Evolutionary conservation across 2,888 invertebrate species (phyloP).

Genomic region (Muscina levida): DNA sequence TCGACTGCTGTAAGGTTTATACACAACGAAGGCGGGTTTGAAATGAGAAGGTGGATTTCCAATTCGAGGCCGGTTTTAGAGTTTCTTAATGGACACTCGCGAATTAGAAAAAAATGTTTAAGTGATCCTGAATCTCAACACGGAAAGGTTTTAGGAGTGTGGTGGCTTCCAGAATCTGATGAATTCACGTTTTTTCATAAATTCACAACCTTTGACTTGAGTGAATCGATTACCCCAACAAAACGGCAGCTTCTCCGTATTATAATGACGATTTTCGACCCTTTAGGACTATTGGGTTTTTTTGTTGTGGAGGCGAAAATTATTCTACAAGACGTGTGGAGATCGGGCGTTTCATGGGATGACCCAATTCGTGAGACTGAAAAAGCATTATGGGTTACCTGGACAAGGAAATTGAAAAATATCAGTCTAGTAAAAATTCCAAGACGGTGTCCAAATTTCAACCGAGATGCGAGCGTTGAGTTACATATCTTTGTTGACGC

Average conservation of each 20-base stretch:
- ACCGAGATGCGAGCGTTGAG: neutral
- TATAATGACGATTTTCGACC: conserved; percentile 64
- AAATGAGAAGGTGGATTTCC: conserved; percentile 64
- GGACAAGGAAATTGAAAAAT: neutral
- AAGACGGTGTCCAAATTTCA: neutral
- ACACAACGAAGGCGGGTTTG: conserved; percentile 55
- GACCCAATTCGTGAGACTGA: neutral
- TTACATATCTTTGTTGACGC: conserved; percentile 56
- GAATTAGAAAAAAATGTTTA: neutral
- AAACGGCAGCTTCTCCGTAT: conserved; percentile 58
- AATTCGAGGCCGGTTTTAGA: conserved; percentile 51
- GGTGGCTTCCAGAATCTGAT: conserved; percentile 54
- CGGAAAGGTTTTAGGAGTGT: conserved; percentile 61
- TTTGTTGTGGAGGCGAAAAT: conserved; percentile 60
- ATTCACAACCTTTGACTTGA: neutral
- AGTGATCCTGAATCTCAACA: conserved; percentile 24
- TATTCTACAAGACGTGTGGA: conserved; percentile 64
- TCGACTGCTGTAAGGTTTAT: conserved; percentile 51
- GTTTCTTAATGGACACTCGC: neutral
- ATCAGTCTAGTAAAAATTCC: neutral
- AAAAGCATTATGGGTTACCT: conserved; percentile 59
- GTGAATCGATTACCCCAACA: neutral
- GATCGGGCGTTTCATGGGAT: conserved; percentile 15
- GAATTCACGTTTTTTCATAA: conserved; percentile 31
- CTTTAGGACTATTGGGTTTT: conserved; percentile 49